Conservation (phyloP, 2,113 vertebrate genomes). For the Coracopsis vasa region DNA sequence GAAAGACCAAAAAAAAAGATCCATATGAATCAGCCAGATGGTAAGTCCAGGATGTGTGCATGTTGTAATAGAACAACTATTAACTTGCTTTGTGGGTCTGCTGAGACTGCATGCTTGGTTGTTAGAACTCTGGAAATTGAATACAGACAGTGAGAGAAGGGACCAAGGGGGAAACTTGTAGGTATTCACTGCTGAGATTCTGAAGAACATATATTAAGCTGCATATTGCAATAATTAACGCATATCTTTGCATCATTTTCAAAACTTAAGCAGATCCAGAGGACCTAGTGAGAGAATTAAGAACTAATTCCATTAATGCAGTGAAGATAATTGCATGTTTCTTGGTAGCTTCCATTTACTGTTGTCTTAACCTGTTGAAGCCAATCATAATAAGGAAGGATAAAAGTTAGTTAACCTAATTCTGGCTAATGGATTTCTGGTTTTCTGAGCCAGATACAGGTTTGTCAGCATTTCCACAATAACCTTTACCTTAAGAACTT, state of each 20-base stretch:
- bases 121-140: conserved; percentile 39
- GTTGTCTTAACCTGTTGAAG: conserved; percentile 35
- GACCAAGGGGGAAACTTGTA: background rate
- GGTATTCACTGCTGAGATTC: conserved; percentile 29
- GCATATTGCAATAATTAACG: conserved; percentile 59
- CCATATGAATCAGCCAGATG: background rate
- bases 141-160: conserved; percentile 5
- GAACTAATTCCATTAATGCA: conserved; percentile 62
- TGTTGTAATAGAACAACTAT: background rate
- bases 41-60: background rate
- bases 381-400: conserved; percentile 8
- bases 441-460: background rate
- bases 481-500: background rate
- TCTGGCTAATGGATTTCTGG: background rate
- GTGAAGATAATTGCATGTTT: conserved; percentile 49
- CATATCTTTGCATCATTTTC: conserved; percentile 57
- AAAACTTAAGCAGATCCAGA: conserved; percentile 64
- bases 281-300: conserved; percentile 52
- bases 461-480: background rate
- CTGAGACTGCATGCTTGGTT: background rate
- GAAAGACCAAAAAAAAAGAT: background rate
- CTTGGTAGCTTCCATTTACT: conserved; percentile 32
- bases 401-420: conserved; percentile 19
- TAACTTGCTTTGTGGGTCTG: background rate
- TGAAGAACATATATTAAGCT: conserved; percentile 31